These are phyloP conservation scores for Aethes cnicana DNA, from an alignment of 2,888 invertebrate genomes.

Conservation along the genomic window DNA sequence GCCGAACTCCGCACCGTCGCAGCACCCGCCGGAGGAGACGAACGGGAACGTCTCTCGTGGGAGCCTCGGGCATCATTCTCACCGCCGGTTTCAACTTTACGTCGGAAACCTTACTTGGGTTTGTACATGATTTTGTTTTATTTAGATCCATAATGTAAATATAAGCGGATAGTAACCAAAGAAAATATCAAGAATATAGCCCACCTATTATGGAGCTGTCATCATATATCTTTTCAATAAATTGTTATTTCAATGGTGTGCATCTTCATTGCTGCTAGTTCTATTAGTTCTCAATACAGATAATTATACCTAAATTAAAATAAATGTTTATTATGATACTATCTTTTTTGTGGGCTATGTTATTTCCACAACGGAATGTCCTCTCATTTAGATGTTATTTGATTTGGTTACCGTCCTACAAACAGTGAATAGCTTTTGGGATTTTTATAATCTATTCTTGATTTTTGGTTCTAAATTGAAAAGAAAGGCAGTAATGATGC, in stretches of 20 bases:
- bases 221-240: background rate
- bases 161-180: slow-evolving; percentile 44
- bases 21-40: slow-evolving; percentile 85
- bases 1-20: slow-evolving; percentile 79
- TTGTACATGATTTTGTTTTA: slow-evolving; percentile 78
- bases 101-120: slow-evolving; percentile 99
- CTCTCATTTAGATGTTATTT: slow-evolving; percentile 6
- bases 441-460: too few relatives aligned
- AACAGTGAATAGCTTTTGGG: slow-evolving; percentile 21
- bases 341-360: too few relatives aligned
- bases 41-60: slow-evolving; percentile 85
- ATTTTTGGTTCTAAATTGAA: too few relatives aligned
- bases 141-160: slow-evolving; percentile 68
- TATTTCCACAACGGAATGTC: too few relatives aligned
- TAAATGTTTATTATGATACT: too few relatives aligned
- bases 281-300: too few relatives aligned
- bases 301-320: too few relatives aligned
- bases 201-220: background rate
- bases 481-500: too few relatives aligned
- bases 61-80: slow-evolving; percentile 88
- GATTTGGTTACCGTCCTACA: slow-evolving; percentile 19
- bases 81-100: slow-evolving; percentile 95
- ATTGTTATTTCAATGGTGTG: background rate
- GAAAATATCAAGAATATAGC: slow-evolving; percentile 7
- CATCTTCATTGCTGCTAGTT: background rate